phyloP scores from a whole-genome alignment of 2,113 vertebrate genomes.

The Catharus minimus region DNA sequence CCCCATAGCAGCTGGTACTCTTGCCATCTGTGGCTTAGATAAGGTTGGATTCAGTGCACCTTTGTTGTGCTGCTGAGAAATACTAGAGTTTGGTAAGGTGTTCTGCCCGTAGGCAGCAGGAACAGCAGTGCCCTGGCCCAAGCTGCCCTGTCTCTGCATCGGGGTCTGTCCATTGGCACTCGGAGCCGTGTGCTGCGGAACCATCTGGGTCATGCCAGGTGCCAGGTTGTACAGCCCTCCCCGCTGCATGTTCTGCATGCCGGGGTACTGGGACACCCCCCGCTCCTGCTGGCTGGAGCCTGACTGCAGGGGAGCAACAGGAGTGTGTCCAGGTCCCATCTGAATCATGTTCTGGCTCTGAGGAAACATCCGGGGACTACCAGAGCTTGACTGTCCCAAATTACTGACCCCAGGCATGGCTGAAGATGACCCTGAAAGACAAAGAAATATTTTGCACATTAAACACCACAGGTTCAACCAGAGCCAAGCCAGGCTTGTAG shows the following conservation, averaged over 20 bases:
- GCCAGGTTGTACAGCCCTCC: conserved; percentile 82
- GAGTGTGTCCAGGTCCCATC: conserved; percentile 79
- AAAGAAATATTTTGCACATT: neutral
- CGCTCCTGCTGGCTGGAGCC: conserved; percentile 82
- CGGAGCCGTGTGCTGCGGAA: conserved; percentile 70
- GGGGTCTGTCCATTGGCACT: conserved; percentile 73
- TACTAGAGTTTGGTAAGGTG: conserved; percentile 75
- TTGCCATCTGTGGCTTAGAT: conserved; percentile 83
- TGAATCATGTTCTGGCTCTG: conserved; percentile 87
- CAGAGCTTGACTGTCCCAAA: conserved; percentile 81
- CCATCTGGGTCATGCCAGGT: conserved; percentile 75
- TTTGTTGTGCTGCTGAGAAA: conserved; percentile 83
- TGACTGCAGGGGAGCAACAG: conserved; percentile 76
- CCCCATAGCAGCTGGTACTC: conserved; percentile 75
- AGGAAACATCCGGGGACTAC: conserved; percentile 87
- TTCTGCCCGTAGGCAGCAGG: conserved; percentile 84
- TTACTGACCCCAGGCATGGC: conserved; percentile 80
- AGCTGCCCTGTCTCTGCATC: conserved; percentile 78
- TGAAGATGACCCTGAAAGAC: conserved; percentile 82
- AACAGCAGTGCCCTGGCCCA: conserved; percentile 71
- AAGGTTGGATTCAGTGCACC: conserved; percentile 79
- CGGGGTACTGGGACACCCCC: conserved; percentile 79
- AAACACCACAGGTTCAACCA: neutral
- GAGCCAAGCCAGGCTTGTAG: neutral
- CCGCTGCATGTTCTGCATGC: conserved; percentile 83